Base-by-base conservation (phyloP, 2,888 invertebrate genomes). In the Scaptomyza caliginosa region DNA sequence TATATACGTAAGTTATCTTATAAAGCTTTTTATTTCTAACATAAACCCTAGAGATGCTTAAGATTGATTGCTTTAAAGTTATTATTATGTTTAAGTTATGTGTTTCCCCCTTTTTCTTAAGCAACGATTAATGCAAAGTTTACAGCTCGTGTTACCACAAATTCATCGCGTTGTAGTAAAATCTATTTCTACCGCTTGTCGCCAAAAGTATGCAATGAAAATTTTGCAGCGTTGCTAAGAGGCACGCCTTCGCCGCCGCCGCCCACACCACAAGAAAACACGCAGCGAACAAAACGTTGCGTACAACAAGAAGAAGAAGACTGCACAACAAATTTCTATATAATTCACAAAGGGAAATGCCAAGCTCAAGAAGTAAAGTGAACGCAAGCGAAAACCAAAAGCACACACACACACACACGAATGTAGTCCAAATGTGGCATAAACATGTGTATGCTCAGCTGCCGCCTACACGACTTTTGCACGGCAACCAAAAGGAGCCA, bases 271-370 rank as follows among this genome's bases (percentile, higher is more conserved):
- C 34, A 34, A 8, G 30, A 10, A 24, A 28, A 13, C 30, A 54
- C 58, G 49, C 65, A 67, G 16, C 43, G 17, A 52, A 67, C 57
- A 55, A 58, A 73, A 54, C 57, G 69, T 58, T 74, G 66, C 70
- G 67, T 70, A 70, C 40, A 59, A 46, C 34, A 58, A 40, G 34
- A 63, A 56, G 36, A 56, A 32, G 19, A 59, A 23, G 26, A 50
- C 21, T 50, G 51, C 55, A 52, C 46, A 67, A 69, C 80, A 85
- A 85, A 81, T 81, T 85, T 81, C 81, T 85, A 82, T 85, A 82
- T 85, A 81, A 81, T 85, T 83, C 74, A 82, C 86, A 81, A 81
- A 81, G 81, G 81, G 74, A 85, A 85, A 76, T 79, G 74, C 81
- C 81, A 65, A 71, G 69, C 83, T 64, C 67, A 72, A 74, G 83